phyloP scores from a whole-genome alignment of 1,140 invertebrate genomes.

The Procambarus clarkii region DNA sequence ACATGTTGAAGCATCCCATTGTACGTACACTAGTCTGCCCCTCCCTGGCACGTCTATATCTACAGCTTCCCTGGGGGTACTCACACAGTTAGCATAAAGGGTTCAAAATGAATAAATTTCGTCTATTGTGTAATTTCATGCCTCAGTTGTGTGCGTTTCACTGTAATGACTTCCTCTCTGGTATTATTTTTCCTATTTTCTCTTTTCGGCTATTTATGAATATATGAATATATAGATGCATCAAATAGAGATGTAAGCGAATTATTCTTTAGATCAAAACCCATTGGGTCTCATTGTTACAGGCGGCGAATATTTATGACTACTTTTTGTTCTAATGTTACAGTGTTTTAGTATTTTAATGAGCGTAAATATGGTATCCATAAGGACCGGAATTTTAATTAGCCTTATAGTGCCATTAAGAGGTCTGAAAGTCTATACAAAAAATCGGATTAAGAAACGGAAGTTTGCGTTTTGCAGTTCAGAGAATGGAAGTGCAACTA shows the following conservation, averaged over 20 bases:
- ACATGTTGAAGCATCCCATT: background rate
- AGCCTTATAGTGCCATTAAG: too few relatives aligned
- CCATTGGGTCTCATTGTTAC: background rate
- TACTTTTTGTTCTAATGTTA: background rate
- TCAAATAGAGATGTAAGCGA: slow-evolving; percentile 30
- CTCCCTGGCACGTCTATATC: background rate
- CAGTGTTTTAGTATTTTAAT: too few relatives aligned
- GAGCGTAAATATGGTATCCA: background rate
- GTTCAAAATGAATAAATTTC: slow-evolving; percentile 59
- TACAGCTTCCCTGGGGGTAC: background rate
- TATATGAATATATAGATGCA: slow-evolving; percentile 39
- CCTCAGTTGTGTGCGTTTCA: slow-evolving; percentile 34
- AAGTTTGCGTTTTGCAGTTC: background rate
- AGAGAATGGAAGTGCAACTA: too few relatives aligned
- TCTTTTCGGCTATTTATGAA: slow-evolving; percentile 44
- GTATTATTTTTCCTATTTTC: slow-evolving; percentile 23
- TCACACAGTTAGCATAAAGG: slow-evolving; percentile 50
- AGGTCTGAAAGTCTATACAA: too few relatives aligned
- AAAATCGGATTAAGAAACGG: background rate
- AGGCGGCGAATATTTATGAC: background rate
- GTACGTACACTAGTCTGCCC: background rate
- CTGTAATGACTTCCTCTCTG: slow-evolving; percentile 34
- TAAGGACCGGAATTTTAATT: too few relatives aligned
- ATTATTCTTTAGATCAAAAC: slow-evolving; percentile 29
- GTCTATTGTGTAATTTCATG: slow-evolving; percentile 61